Base-by-base conservation (phyloP, 1,140 invertebrate genomes). In the Hirudo medicinalis region DNA sequence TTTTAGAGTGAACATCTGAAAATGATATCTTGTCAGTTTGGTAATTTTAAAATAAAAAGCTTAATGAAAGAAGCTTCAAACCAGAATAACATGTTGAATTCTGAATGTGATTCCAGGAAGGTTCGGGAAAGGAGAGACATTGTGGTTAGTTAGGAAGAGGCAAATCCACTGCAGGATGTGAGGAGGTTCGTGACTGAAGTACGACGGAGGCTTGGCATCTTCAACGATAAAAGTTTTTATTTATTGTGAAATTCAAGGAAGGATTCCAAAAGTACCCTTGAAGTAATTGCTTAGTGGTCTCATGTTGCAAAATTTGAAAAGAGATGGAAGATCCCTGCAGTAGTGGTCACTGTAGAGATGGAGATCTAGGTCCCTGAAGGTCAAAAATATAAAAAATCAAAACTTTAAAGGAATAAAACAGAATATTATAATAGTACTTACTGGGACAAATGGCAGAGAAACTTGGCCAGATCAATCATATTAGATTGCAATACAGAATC, bases 301-400 rank as follows among this genome's bases (percentile, higher is more conserved):
- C 63, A 74, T 75, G 60, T 75, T 80, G 75, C 76, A 77, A 57
- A 70, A 73, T 78, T 54, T 83, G 74, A 57, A 77, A 20, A 87
- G 78, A 8, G 83, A 79, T 0, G 92, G 91, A 78, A 89, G 92
- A 82, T 96, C 92, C 74, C 89, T 82, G 83, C 90, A 89, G 79
- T 97, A 97, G 79, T 91, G 87, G 76, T 89, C 85, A 17, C 87
- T 80, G 77, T 91, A 96, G 27, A 84, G 81, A 0, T 85, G 80
- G 36, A 91, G 83, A 69, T 86, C 85, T 68, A 96, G 84, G 81
- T 94, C 91, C 36, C 84, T 80, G 72, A 43, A 54, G 49, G 15
- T 22, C 29, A 43, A 54, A 54, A 66, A 73, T 66, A n/a, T 19
- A 72, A 54, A 49, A 54, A 49, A 22, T 27, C 17, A 29, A 8